Percentiles rank a stretch among this genome's conserved stretches.
These are phyloP conservation scores for Dysmachus trigonus DNA, from an alignment of 2,888 invertebrate genomes.

Conservation along the genomic window DNA sequence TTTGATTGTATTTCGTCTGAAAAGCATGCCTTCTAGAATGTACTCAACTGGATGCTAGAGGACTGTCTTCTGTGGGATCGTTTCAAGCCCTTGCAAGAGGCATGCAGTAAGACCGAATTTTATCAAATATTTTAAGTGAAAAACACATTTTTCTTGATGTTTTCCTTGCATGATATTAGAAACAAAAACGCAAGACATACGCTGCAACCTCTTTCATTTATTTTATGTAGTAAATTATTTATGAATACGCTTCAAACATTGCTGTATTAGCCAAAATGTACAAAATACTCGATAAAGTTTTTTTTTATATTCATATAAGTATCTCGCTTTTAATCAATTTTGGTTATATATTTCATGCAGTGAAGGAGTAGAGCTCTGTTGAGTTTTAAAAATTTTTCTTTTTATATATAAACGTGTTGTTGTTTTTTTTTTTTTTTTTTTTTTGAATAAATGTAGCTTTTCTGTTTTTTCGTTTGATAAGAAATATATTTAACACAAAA, in stretches of 20 bases:
- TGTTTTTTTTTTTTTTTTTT: constrained; percentile 34
- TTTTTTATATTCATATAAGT: background rate
- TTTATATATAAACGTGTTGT: background rate
- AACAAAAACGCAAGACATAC: background rate
- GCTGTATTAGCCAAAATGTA: constrained; percentile 25
- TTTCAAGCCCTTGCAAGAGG: background rate
- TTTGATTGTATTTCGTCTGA: background rate
- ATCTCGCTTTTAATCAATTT: constrained; percentile 2
- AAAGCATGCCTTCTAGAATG: background rate
- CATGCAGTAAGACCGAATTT: background rate
- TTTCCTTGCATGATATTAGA: background rate
- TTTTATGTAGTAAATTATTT: background rate
- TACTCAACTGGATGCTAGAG: background rate
- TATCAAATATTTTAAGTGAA: background rate
- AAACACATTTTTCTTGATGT: background rate
- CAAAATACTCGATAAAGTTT: background rate
- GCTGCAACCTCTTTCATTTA: background rate
- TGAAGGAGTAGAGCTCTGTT: constrained; percentile 48
- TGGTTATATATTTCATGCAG: constrained; percentile 19
- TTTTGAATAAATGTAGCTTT: constrained; percentile 44
- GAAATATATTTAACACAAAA: background rate
- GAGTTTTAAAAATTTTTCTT: background rate
- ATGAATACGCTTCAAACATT: background rate
- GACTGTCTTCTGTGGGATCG: background rate
- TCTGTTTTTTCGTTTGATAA: constrained; percentile 47